A percentile compares a stretch with the other conserved stretches of the same genome.
Conservation (phyloP, 2,888 invertebrate species). For the Cosmorhoe ocellata region DNA sequence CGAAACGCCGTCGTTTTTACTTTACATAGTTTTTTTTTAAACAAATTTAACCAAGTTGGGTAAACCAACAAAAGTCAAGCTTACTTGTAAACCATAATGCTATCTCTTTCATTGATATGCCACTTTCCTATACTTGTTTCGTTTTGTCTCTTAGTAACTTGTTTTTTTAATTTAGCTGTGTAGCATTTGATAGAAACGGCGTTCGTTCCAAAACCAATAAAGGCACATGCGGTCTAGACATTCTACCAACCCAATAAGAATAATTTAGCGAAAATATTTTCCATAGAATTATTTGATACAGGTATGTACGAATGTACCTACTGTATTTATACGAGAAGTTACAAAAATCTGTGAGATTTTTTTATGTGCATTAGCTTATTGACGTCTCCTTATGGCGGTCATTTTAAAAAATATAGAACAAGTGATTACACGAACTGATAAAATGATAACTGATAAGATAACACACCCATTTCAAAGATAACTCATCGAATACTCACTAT, state of each 20-base stretch:
- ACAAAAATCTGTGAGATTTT: too few relatives aligned
- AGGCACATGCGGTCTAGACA: constrained; percentile 2
- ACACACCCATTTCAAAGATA: constrained; percentile 67
- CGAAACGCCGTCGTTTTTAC: too few relatives aligned
- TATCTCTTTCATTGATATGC: too few relatives aligned
- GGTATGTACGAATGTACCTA: too few relatives aligned
- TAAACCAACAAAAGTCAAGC: too few relatives aligned
- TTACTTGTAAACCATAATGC: too few relatives aligned
- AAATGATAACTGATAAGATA: constrained; percentile 77
- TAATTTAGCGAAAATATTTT: not conserved
- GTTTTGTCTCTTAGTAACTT: not conserved
- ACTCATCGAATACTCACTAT: constrained; percentile 54
- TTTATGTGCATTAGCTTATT: not conserved
- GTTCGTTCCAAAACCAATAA: constrained; percentile 50
- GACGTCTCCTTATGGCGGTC: constrained; percentile 49
- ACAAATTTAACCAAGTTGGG: too few relatives aligned
- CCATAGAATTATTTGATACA: too few relatives aligned
- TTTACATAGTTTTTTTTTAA: too few relatives aligned
- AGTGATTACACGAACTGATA: constrained; percentile 68
- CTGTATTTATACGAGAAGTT: too few relatives aligned
- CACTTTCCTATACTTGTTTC: not conserved
- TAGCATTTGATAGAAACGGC: constrained; percentile 25
- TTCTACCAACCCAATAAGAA: constrained; percentile 1
- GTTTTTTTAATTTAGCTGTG: constrained; percentile 33
- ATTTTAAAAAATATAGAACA: constrained; percentile 71